Base-by-base conservation (phyloP, 2,888 invertebrate species). In the Drosophila yooni region DNA sequence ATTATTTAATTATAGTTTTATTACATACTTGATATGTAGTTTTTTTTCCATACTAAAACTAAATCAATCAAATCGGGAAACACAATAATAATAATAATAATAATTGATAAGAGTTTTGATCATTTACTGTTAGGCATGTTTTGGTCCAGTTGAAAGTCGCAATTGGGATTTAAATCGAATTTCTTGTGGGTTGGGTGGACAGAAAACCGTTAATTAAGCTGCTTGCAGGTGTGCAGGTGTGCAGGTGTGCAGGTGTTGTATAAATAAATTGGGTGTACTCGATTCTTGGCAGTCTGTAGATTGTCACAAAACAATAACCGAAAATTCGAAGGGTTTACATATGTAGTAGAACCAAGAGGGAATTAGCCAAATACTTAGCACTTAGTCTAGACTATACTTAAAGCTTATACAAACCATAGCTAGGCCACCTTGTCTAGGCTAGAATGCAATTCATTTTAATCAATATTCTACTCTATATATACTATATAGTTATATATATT, bases 1-100 rank as follows among this genome's bases (percentile, higher is more conserved):
- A 80, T 64, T 34, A 76, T 60, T 57, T 58, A 48, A 66, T 71
- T 70, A 75, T 61, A 63, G 68, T 69, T 62, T 74, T 81, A 78
- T 69, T 79, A 83, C 85, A 86, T 73, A 79, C 79, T 81, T 86
- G 81, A 88, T 88, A 88, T 83, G 85, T 84, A 74, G 78, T 74
- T 83, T 75, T 56, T 31, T n/a, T 31, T 51, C 82, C 73, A 68
- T 64, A 76, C 70, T 21, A 21, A 74, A 82, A 72, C 59, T 52
- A 18, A 76, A 59, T 38, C 21, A 76, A 65, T 61, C 3, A 57
- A 70, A 58, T 21, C 21, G 56, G 18, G 18, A 53, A 67, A 65
- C 43, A 29, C 10, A 8, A 58, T 25, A 43, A 56, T 38, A 21
- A 15, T n/a, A 13, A 57, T 27, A 36, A 56, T 38, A 36, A 15